Conservation (phyloP, 2,113 vertebrate species). For the Melanerpes formicivorus region DNA sequence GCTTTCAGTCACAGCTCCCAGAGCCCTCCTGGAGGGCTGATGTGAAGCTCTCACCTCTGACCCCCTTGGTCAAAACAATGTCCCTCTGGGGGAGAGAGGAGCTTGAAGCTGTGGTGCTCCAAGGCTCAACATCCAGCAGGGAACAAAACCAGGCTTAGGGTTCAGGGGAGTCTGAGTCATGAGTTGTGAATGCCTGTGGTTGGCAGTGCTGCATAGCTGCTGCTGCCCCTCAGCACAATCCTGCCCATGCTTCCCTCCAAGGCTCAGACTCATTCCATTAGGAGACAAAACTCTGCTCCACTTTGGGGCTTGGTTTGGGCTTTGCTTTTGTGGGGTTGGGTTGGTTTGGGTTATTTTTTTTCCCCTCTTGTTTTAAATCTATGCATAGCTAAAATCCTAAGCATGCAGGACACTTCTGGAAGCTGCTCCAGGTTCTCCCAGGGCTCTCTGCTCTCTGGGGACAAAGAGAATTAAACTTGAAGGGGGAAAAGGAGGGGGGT, state of each 20-base stretch:
- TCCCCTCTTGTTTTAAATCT: not conserved
- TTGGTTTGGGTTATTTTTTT: not conserved
- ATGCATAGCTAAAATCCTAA: not conserved
- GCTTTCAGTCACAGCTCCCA: not conserved
- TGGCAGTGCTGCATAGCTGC: constrained; percentile 37
- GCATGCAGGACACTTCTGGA: not conserved
- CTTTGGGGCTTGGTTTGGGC: too few relatives aligned
- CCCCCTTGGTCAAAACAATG: not conserved
- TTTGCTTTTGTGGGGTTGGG: too few relatives aligned
- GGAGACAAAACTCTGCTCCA: not conserved
- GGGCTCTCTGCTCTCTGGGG: not conserved
- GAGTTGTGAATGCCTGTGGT: constrained; percentile 57
- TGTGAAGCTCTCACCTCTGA: not conserved
- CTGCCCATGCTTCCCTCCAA: not conserved
- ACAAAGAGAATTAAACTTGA: not conserved
- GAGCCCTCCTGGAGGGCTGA: not conserved
- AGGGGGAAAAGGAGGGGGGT: not conserved
- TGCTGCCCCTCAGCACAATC: constrained; percentile 43
- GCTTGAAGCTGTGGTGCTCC: not conserved
- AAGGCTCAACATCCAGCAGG: constrained; percentile 18
- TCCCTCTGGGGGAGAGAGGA: not conserved
- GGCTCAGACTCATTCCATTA: not conserved
- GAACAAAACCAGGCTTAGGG: constrained; percentile 35
- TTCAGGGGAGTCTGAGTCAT: constrained; percentile 58
- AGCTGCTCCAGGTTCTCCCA: not conserved